Conservation (phyloP, 2,797 vertebrate genomes). For the Pseudochaenichthys georgianus region DNA sequence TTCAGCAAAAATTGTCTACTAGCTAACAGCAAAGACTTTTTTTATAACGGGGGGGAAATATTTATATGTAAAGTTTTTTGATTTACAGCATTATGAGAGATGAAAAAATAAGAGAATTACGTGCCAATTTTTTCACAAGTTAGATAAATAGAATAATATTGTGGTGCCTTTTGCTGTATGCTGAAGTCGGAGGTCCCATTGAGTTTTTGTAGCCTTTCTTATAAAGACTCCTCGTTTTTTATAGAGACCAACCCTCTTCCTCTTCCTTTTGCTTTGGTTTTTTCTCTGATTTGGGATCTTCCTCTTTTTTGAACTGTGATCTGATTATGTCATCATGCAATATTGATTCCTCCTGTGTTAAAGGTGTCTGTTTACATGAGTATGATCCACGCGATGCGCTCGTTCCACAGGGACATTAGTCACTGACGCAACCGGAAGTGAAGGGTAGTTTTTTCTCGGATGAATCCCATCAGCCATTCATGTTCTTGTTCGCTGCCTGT, state of each 20-base stretch:
- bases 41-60: slow-evolving; percentile 96
- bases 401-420: slow-evolving; percentile 76
- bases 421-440: slow-evolving; percentile 71
- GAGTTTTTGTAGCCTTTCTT: slow-evolving; percentile 95
- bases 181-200: slow-evolving; percentile 96
- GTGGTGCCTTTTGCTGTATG: slow-evolving; percentile 99
- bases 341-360: slow-evolving; percentile 88
- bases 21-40: slow-evolving; percentile 99
- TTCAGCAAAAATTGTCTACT: slow-evolving; percentile 99
- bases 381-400: slow-evolving; percentile 76
- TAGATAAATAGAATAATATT: slow-evolving; percentile 98
- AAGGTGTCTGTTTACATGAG: slow-evolving; percentile 89
- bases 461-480: slow-evolving; percentile 62
- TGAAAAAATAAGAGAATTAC: slow-evolving; percentile 87
- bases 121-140: slow-evolving; percentile 99
- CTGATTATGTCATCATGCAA: slow-evolving; percentile 90
- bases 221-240: slow-evolving; percentile 90
- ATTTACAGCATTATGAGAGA: slow-evolving; percentile 97
- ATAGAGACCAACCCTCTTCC: slow-evolving; percentile 85
- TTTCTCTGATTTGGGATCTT: slow-evolving; percentile 86
- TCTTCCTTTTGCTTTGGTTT: slow-evolving; percentile 78
- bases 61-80: slow-evolving; percentile 99
- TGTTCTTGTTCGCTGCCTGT: slow-evolving; percentile 68
- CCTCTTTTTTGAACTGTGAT: slow-evolving; percentile 90
- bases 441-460: slow-evolving; percentile 69